Percentiles rank a stretch among this genome's conserved stretches.
Evolutionary conservation across 2,888 invertebrate species (phyloP).

Genomic region (Imbricaverruca yamaguchii): DNA sequence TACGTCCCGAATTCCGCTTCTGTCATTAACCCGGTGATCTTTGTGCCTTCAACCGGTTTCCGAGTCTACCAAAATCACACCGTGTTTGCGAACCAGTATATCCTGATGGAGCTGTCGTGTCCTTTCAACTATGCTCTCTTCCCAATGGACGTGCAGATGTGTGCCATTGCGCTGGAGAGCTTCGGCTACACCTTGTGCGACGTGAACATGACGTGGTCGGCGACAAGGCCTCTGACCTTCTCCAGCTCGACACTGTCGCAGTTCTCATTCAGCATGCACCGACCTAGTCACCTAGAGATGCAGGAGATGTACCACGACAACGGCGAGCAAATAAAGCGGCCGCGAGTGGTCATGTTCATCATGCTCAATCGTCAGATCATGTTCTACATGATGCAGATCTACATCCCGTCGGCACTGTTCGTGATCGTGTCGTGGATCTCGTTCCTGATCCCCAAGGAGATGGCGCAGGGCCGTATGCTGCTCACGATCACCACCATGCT

Average conservation of each 20-base stretch:
- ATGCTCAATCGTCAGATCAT: constrained; percentile 52
- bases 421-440: constrained; percentile 62
- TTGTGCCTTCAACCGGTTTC: background rate
- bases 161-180: background rate
- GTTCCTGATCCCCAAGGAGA: constrained; percentile 57
- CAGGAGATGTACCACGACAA: background rate
- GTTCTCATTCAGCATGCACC: background rate
- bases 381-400: constrained; percentile 55
- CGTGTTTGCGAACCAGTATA: background rate
- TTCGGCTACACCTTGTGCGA: background rate
- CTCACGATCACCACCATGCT: constrained; percentile 55
- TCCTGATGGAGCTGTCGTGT: background rate
- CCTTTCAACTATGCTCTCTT: background rate
- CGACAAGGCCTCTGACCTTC: background rate
- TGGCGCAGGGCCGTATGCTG: constrained; percentile 58
- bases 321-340: background rate
- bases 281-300: background rate
- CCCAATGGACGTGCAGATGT: background rate
- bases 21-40: background rate
- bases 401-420: constrained; percentile 56
- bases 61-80: background rate
- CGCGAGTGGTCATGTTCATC: constrained; percentile 47
- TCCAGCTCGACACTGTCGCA: background rate
- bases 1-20: background rate
- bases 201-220: background rate